A percentile compares a stretch with the other conserved stretches of the same genome.
Conservation (phyloP, 2,797 vertebrate species). For the Capromys pilorides region DNA sequence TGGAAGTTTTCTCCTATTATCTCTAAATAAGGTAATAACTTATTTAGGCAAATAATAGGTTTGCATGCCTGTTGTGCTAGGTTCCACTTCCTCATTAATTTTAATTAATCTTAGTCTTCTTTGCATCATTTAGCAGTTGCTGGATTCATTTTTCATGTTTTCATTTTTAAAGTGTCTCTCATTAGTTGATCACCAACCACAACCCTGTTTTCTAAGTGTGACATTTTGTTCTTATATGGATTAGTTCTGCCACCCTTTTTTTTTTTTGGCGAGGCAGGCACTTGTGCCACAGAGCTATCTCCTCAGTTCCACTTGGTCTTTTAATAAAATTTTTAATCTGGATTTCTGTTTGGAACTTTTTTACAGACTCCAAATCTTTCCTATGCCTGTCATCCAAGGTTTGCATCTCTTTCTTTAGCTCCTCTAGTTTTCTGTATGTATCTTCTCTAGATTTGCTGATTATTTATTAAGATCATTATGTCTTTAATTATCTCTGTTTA, state of each 20-base stretch:
- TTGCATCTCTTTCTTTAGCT: neutral
- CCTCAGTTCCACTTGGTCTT: neutral
- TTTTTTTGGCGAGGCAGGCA: no score
- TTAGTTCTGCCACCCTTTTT: neutral
- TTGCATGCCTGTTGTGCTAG: neutral
- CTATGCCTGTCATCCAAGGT: neutral
- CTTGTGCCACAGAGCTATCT: no score
- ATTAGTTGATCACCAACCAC: neutral
- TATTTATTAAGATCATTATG: neutral
- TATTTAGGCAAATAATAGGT: neutral
- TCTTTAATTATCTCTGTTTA: neutral
- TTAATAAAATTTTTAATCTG: neutral
- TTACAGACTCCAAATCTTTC: neutral
- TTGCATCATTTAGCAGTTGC: neutral
- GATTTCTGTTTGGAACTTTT: neutral
- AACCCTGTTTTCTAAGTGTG: neutral
- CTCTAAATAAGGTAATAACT: neutral
- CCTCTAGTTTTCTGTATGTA: neutral
- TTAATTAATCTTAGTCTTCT: neutral
- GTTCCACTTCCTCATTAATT: neutral
- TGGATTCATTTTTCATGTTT: neutral
- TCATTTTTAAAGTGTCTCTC: neutral
- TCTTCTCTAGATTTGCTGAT: neutral
- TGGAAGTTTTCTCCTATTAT: neutral
- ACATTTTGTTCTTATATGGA: neutral